Conservation (phyloP, 2,888 invertebrate species). For the Leptodirus hochenwartii region DNA sequence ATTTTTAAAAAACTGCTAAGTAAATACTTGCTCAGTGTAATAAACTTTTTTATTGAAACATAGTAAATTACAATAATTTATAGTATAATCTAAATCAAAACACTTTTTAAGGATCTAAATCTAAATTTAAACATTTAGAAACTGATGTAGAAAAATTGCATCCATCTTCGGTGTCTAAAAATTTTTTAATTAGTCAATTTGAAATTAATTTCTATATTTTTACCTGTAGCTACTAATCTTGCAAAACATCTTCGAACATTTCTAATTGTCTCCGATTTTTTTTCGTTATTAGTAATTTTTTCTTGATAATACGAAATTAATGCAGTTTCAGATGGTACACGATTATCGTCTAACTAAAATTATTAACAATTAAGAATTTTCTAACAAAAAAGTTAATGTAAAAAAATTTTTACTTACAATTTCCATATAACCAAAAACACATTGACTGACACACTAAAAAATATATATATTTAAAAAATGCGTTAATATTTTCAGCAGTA, state of each 20-base stretch:
- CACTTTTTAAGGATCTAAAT: too few relatives aligned
- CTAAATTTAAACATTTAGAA: conserved; percentile 22
- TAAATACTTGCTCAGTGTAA: too few relatives aligned
- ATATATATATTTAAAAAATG: too few relatives aligned
- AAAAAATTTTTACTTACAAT: conserved; percentile 18
- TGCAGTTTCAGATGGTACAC: conserved; percentile 25
- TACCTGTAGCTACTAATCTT: conserved; percentile 23
- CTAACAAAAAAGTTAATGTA: conserved; percentile 3
- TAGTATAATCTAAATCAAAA: too few relatives aligned
- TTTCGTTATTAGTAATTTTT: conserved; percentile 21
- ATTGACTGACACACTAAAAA: conserved; percentile 24
- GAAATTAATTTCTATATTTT: conserved; percentile 4
- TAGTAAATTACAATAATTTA: too few relatives aligned
- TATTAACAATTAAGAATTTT: conserved; percentile 6
- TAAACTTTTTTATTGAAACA: too few relatives aligned
- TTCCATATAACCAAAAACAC: conserved; percentile 24
- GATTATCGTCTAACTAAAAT: conserved; percentile 24
- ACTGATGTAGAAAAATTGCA: conserved; percentile 23
- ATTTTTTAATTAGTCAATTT: conserved; percentile 3
- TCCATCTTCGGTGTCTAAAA: conserved; percentile 24
- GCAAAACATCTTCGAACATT: conserved; percentile 25
- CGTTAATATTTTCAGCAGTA: too few relatives aligned
- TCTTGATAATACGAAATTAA: conserved; percentile 26
- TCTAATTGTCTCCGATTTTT: conserved; percentile 20
- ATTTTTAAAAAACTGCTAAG: too few relatives aligned